Conservation (phyloP, 2,113 vertebrate species). For the Microcebus tavaratra region DNA sequence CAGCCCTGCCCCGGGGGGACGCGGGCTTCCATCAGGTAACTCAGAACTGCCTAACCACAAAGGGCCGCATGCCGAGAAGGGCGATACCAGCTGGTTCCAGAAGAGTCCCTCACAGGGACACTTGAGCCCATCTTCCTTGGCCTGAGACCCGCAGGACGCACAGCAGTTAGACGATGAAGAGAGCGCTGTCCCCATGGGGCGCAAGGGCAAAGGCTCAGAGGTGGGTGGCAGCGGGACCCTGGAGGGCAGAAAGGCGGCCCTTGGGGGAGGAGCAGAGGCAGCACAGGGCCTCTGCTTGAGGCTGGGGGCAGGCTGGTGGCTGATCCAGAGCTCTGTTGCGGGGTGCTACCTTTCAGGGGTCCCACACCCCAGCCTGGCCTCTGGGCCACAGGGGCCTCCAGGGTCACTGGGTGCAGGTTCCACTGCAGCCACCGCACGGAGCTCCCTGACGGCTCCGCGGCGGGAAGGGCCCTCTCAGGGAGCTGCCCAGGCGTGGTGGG, state of each 20-base stretch:
- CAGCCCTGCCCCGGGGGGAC: neutral
- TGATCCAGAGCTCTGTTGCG: neutral
- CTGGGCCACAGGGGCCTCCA: neutral
- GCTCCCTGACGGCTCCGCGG: fast-evolving
- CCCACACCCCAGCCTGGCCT: neutral
- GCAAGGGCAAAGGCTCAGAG: neutral
- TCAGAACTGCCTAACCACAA: neutral
- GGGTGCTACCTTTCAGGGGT: neutral
- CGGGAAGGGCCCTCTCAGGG: neutral
- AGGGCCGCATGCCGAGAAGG: neutral
- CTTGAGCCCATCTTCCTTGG: neutral
- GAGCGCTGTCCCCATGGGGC: neutral
- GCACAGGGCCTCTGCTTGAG: neutral
- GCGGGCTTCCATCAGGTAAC: neutral
- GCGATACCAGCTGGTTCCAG: neutral
- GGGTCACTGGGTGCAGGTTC: neutral
- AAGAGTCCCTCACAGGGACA: neutral
- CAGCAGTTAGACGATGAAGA: neutral
- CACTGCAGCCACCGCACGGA: neutral
- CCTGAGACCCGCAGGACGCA: neutral
- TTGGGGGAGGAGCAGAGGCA: neutral
- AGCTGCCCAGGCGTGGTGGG: neutral
- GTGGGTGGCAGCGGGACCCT: neutral
- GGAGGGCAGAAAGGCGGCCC: neutral
- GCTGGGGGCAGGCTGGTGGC: neutral